These are phyloP conservation scores for Drosophila virilis DNA, from an alignment of 1,140 invertebrate species.

Conservation along the genomic window DNA sequence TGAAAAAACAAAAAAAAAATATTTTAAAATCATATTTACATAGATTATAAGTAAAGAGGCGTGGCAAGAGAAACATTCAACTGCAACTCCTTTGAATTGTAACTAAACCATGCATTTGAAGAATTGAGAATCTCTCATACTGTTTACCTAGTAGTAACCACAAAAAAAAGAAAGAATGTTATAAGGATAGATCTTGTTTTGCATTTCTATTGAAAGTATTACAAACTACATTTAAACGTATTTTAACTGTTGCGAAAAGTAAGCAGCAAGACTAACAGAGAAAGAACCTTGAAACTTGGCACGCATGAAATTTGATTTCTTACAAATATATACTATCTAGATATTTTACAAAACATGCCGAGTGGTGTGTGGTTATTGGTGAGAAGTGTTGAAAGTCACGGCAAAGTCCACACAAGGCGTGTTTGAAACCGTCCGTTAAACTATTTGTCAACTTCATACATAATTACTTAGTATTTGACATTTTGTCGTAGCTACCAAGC, in stretches of 20 bases:
- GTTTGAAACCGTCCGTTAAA: conserved; percentile 22
- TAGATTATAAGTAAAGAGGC: neutral
- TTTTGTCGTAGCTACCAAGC: neutral
- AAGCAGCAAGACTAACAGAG: neutral
- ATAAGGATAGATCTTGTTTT: neutral
- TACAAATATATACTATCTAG: neutral
- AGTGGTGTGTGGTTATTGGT: too few species aligned
- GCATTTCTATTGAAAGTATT: neutral
- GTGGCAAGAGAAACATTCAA: neutral
- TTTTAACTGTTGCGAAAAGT: neutral
- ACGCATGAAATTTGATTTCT: neutral
- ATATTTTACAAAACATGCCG: neutral
- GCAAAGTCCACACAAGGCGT: neutral
- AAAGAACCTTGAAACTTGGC: neutral
- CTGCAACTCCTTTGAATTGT: neutral
- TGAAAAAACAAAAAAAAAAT: neutral
- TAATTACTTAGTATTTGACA: neutral
- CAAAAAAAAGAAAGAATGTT: neutral
- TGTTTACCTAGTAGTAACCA: neutral
- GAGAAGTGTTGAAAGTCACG: neutral
- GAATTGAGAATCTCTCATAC: neutral
- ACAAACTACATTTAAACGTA: neutral
- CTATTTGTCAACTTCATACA: neutral
- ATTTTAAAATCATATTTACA: conserved; percentile 8
- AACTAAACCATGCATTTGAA: conserved; percentile 2